A percentile compares a stretch with the other conserved stretches of the same genome.
These are phyloP conservation scores for Esox lucius DNA, from an alignment of 2,797 vertebrate species.

Conservation along the genomic window DNA sequence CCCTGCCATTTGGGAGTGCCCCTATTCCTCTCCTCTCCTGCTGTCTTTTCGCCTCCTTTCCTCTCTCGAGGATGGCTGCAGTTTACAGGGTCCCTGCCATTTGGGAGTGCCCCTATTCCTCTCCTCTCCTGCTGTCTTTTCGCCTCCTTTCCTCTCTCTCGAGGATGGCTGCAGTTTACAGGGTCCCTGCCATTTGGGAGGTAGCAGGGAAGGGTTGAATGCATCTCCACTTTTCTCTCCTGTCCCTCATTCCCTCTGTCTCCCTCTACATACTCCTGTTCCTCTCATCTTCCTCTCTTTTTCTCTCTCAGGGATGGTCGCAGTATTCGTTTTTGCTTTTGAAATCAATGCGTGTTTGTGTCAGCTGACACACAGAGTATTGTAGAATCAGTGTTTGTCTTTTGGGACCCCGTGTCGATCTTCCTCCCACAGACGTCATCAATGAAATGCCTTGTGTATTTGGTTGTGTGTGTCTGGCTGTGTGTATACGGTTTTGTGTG, in stretches of 20 bases:
- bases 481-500: neutral
- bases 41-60: neutral
- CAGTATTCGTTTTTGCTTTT: neutral
- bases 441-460: neutral
- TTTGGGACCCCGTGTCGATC: neutral
- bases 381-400: neutral
- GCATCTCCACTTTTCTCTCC: no score
- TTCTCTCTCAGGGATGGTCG: neutral
- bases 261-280: constrained; percentile 27
- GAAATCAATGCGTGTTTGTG: neutral
- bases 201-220: no score
- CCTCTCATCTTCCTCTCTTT: neutral
- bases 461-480: neutral
- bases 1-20: no score
- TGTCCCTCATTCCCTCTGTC: constrained; percentile 11
- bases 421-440: neutral
- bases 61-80: no score
- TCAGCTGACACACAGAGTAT: constrained; percentile 9
- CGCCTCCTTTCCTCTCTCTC: no score
- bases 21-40: constrained; percentile 2
- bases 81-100: no score
- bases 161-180: no score
- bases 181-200: no score
- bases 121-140: constrained; percentile 3
- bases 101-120: no score